Percentiles rank a stretch among this genome's conserved stretches.
These are phyloP conservation scores for Ctenopoma kingsleyae DNA, from an alignment of 2,797 vertebrate genomes.

Conservation along the genomic window DNA sequence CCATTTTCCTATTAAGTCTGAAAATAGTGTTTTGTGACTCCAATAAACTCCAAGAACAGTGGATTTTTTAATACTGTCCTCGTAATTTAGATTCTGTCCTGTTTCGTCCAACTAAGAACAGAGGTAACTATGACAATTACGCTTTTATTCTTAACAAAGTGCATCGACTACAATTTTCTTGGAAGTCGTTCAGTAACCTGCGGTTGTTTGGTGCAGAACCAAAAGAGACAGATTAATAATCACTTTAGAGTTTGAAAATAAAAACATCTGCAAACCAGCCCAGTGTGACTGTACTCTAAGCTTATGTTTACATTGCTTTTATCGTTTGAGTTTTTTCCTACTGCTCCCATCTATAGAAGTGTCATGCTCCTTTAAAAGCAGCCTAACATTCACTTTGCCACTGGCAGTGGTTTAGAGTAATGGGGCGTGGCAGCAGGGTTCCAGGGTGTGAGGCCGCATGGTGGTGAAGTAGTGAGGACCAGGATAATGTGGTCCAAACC, in stretches of 20 bases:
- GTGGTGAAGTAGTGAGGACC: constrained; percentile 58
- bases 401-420: constrained; percentile 65
- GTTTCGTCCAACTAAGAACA: no score
- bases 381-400: constrained; percentile 45
- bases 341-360: constrained; percentile 26
- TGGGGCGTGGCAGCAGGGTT: constrained; percentile 66
- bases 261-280: constrained; percentile 7
- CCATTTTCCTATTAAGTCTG: neutral
- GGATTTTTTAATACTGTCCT: no score
- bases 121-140: neutral
- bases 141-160: neutral
- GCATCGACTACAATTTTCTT: neutral
- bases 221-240: neutral
- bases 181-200: constrained; percentile 4
- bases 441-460: constrained; percentile 53
- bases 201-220: neutral
- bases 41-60: neutral
- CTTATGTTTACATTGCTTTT: constrained; percentile 43
- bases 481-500: constrained; percentile 52
- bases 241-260: neutral
- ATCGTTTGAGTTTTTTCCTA: constrained; percentile 14
- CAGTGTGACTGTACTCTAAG: neutral
- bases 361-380: constrained; percentile 33
- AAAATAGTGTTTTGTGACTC: neutral
- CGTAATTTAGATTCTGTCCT: no score